phyloP scores from a whole-genome alignment of 92 coral and sea anemone species.

The Nematostella vectensis region DNA sequence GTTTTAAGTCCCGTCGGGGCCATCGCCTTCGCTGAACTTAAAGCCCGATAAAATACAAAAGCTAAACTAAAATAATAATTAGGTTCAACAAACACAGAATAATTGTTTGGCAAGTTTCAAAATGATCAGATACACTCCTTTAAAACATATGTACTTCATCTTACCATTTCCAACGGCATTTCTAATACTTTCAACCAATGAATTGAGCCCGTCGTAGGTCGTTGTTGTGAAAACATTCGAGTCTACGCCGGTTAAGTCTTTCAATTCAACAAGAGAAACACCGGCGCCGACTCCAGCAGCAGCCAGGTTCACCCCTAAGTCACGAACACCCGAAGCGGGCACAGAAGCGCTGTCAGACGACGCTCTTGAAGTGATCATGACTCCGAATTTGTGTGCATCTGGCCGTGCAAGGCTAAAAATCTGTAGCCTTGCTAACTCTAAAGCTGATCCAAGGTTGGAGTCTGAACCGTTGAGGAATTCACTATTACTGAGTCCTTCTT shows the following conservation, averaged over 20 bases:
- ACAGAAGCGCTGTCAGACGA: background rate
- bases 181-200: background rate
- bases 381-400: background rate
- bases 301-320: background rate
- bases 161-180: background rate
- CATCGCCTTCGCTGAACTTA: no score
- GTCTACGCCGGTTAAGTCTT: background rate
- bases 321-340: background rate
- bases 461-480: background rate
- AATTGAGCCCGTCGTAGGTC: background rate
- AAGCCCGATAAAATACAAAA: no score
- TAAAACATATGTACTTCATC: no score
- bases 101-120: no score
- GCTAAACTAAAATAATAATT: no score
- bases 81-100: no score
- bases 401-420: background rate
- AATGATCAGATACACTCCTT: no score
- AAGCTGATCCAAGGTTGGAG: background rate
- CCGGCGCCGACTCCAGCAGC: background rate
- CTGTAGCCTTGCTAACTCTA: background rate
- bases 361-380: background rate
- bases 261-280: background rate
- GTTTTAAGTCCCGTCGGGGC: no score
- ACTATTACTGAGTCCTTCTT: background rate
- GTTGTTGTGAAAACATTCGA: background rate